Conservation (phyloP, 2,888 invertebrate species). For the Drosophila gaucha region DNA sequence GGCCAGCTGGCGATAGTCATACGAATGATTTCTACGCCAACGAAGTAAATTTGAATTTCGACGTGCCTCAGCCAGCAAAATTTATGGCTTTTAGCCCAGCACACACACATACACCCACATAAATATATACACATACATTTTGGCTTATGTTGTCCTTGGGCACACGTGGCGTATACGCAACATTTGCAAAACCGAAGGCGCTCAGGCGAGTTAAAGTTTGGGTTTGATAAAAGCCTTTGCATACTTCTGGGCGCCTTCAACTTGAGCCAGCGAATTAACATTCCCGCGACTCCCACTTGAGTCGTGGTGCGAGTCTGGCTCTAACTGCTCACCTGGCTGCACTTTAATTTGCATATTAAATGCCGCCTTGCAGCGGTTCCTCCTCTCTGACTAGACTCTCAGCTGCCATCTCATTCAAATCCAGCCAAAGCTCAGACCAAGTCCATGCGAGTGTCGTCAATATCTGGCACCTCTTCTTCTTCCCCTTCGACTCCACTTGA, state of each 20-base stretch:
- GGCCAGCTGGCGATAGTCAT: conserved; percentile 31
- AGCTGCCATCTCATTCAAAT: conserved; percentile 23
- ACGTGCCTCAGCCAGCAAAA: conserved; percentile 52
- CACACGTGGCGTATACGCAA: conserved; percentile 55
- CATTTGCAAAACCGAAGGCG: conserved; percentile 24
- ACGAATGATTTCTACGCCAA: conserved; percentile 37
- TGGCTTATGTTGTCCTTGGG: conserved; percentile 47
- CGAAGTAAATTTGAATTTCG: conserved; percentile 68
- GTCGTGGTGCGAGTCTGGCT: neutral
- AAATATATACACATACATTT: neutral
- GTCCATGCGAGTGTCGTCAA: conserved; percentile 6
- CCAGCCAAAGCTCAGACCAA: conserved; percentile 13
- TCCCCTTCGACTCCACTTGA: neutral
- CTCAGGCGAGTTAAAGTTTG: conserved; percentile 35
- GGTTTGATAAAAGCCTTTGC: conserved; percentile 24
- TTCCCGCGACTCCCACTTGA: conserved; percentile 11
- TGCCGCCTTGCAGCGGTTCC: conserved; percentile 32
- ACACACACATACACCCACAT: conserved; percentile 27
- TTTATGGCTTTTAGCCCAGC: conserved; percentile 57
- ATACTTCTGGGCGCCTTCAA: conserved; percentile 22
- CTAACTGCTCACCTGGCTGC: conserved; percentile 33
- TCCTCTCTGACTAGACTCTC: conserved; percentile 5
- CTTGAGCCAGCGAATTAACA: conserved; percentile 25
- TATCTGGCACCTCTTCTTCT: neutral
- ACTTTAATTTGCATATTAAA: conserved; percentile 62